These are phyloP conservation scores for Nasua narica DNA, from an alignment of 2,797 vertebrate species.

Conservation along the genomic window DNA sequence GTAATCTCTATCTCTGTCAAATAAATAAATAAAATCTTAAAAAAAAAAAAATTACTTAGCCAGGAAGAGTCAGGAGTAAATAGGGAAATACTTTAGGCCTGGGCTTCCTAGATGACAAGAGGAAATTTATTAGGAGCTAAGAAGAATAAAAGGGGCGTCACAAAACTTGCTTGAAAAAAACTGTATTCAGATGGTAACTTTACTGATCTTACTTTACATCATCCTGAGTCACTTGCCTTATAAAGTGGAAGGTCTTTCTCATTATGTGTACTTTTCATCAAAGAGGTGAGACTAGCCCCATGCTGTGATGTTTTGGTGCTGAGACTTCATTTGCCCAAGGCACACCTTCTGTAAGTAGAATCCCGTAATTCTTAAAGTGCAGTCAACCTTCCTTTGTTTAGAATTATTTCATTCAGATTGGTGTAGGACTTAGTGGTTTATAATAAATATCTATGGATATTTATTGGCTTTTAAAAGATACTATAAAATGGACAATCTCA, in stretches of 20 bases:
- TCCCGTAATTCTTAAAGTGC: background rate
- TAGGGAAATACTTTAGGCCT: background rate
- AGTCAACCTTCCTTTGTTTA: background rate
- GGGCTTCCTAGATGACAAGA: background rate
- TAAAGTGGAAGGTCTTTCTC: background rate
- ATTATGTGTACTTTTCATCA: background rate
- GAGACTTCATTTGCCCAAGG: background rate
- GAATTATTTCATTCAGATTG: background rate
- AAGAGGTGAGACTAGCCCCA: background rate
- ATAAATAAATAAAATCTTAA: too few species aligned
- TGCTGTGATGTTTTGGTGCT: conserved; percentile 29
- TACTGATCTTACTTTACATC: background rate
- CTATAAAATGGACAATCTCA: conserved; percentile 64
- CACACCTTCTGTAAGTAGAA: background rate
- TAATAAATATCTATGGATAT: conserved; percentile 50
- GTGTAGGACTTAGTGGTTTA: conserved; percentile 27
- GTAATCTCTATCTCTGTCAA: too few species aligned
- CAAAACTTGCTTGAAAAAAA: background rate
- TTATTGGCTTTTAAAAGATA: conserved; percentile 60
- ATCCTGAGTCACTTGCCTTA: background rate
- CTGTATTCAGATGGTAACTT: background rate
- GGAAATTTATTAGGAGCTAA: background rate
- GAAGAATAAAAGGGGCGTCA: background rate
- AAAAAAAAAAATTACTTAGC: background rate
- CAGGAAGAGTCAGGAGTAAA: background rate